Evolutionary conservation across 2,888 invertebrate species (phyloP).

Genomic region (Ophioninae sp.): DNA sequence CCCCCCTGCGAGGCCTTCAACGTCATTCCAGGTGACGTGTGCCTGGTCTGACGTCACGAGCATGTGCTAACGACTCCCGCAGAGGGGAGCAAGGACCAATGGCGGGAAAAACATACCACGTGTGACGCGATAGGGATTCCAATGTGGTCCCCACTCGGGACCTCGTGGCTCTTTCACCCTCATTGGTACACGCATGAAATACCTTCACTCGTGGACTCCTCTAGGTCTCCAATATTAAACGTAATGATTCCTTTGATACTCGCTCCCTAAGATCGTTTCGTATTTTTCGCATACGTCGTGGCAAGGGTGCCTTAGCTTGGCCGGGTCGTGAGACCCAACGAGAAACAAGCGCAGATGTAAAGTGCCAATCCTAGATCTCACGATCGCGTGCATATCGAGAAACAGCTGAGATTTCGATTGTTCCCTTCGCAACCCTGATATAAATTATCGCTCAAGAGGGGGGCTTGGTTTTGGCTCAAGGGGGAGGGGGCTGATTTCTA

Average conservation of each 20-base stretch:
- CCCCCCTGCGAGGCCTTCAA: constrained; percentile 66
- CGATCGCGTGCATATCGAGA: constrained; percentile 52
- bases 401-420: constrained; percentile 59
- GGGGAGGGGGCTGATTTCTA: not conserved
- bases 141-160: not conserved
- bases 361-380: constrained; percentile 47
- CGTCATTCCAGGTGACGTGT: constrained; percentile 77
- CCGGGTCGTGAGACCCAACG: constrained; percentile 56
- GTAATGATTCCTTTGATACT: constrained; percentile 64
- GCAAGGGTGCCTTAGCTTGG: constrained; percentile 36
- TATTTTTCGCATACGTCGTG: constrained; percentile 52
- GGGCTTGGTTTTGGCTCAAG: not conserved
- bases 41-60: constrained; percentile 74
- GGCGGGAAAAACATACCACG: constrained; percentile 58
- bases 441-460: constrained; percentile 12
- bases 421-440: constrained; percentile 32
- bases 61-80: constrained; percentile 67
- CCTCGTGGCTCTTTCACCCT: constrained; percentile 13
- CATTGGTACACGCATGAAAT: constrained; percentile 14
- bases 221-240: constrained; percentile 59
- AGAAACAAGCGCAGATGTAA: constrained; percentile 59
- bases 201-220: constrained; percentile 19
- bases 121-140: constrained; percentile 67
- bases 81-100: constrained; percentile 49
- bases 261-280: constrained; percentile 56